A percentile compares a stretch with the other conserved stretches of the same genome.
phyloP scores from a whole-genome alignment of 2,113 vertebrate genomes.

The Pristiophorus japonicus region DNA sequence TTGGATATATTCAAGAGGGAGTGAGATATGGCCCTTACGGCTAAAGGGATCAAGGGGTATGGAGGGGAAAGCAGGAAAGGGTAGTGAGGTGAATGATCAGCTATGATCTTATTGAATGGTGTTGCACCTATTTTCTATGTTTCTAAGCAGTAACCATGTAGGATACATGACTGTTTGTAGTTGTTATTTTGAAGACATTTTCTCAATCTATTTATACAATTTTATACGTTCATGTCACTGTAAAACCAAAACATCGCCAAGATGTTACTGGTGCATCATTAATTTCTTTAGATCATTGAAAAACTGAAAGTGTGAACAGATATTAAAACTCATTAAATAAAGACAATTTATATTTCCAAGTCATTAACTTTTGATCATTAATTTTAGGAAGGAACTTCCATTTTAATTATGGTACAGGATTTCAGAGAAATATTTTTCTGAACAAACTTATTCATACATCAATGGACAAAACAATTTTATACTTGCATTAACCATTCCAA shows the following conservation, averaged over 20 bases:
- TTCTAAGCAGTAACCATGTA: too few relatives aligned
- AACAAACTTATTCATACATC: not conserved
- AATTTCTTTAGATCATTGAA: constrained; percentile 7
- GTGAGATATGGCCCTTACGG: too few relatives aligned
- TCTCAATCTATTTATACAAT: not conserved
- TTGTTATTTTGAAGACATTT: not conserved
- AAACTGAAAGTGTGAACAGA: constrained; percentile 8
- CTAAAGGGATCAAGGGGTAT: too few relatives aligned
- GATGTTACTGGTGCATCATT: constrained; percentile 19
- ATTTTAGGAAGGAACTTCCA: not conserved
- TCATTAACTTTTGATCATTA: constrained; percentile 22
- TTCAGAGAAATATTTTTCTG: not conserved
- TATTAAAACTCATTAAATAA: constrained; percentile 1
- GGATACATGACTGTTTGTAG: too few relatives aligned
- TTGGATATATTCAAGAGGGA: too few relatives aligned
- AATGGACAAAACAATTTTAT: not conserved
- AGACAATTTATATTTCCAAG: constrained; percentile 7
- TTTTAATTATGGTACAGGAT: constrained; percentile 14
- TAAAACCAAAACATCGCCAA: not conserved
- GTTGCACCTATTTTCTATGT: too few relatives aligned
- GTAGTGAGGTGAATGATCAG: too few relatives aligned
- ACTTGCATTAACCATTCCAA: not conserved
- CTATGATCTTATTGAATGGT: too few relatives aligned
- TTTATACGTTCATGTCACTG: not conserved
- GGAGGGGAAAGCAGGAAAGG: too few relatives aligned